phyloP scores from a whole-genome alignment of 2,797 vertebrate genomes.

The Danio choprae region DNA sequence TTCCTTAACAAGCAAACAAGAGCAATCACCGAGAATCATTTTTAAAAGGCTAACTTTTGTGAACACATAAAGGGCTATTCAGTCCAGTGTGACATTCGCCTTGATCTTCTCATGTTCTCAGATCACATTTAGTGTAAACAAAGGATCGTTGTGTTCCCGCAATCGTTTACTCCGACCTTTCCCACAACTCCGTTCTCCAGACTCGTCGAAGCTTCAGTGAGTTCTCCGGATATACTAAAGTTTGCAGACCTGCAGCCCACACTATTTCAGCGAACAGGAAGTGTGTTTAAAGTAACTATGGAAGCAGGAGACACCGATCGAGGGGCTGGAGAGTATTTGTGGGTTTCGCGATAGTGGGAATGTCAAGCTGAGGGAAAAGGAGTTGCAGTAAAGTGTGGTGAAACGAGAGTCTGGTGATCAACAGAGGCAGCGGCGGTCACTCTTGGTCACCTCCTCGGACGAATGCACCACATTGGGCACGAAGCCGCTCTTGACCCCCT shows the following conservation, averaged over 20 bases:
- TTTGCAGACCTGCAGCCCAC: too few species aligned
- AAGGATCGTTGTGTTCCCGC: conserved; percentile 6
- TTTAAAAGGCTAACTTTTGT: not conserved
- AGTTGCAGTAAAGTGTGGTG: conserved; percentile 48
- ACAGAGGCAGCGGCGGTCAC: conserved; percentile 95
- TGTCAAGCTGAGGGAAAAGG: conserved; percentile 56
- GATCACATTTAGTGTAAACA: conserved; percentile 22
- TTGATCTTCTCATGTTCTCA: conserved; percentile 22
- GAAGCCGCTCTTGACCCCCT: conserved; percentile 98
- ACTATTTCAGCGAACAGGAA: not conserved
- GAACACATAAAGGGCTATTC: not conserved
- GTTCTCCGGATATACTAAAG: not conserved
- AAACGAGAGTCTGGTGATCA: conserved; percentile 75
- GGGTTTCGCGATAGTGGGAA: conserved; percentile 34
- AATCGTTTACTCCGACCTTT: not conserved
- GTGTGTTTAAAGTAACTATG: conserved; percentile 32
- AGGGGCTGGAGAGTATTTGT: conserved; percentile 40
- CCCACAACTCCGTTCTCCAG: conserved; percentile 13
- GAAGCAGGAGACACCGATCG: conserved; percentile 41
- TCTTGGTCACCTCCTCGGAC: conserved; percentile 98
- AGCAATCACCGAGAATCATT: not conserved
- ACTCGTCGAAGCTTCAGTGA: conserved; percentile 2
- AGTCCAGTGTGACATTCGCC: not conserved
- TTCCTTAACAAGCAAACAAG: not conserved
- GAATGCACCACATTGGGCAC: conserved; percentile 98